These are phyloP conservation scores for Venustoraphidia nigricollis DNA, from an alignment of 2,888 invertebrate species.

Conservation along the genomic window DNA sequence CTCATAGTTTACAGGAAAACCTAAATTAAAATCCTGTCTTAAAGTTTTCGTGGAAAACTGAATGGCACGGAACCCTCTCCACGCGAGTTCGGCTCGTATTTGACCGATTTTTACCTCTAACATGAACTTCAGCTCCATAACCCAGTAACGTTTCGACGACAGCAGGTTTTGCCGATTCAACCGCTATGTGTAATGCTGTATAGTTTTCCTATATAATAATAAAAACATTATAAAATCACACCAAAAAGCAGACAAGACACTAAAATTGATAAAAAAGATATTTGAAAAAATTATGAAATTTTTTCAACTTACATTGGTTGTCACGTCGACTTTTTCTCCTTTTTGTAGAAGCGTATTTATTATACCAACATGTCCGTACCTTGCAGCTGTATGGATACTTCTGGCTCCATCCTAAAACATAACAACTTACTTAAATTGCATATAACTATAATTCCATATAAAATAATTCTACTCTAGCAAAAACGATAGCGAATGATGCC, in stretches of 20 bases:
- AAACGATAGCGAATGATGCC: no score
- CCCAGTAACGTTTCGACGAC: conserved; percentile 93
- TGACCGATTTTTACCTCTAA: conserved; percentile 60
- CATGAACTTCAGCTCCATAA: conserved; percentile 93
- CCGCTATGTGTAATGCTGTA: conserved; percentile 95
- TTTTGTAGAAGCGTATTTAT: conserved; percentile 90
- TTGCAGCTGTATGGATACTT: conserved; percentile 94
- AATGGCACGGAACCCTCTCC: no score
- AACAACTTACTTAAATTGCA: background rate
- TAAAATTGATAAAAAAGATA: background rate
- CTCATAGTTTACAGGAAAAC: no score
- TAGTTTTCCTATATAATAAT: conserved; percentile 66
- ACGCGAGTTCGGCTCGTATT: no score
- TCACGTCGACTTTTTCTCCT: conserved; percentile 92
- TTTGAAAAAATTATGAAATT: conserved; percentile 4
- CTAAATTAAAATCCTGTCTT: no score
- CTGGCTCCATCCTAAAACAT: conserved; percentile 71
- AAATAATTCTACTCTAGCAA: no score
- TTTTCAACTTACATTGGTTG: conserved; percentile 64
- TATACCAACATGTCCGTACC: conserved; percentile 93
- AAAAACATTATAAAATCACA: conserved; percentile 11
- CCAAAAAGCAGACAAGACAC: background rate
- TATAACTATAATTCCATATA: background rate
- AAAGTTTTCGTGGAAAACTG: no score
- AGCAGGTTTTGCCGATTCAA: conserved; percentile 83